Conservation (phyloP, 2,888 invertebrate species). For the Callosobruchus maculatus region DNA sequence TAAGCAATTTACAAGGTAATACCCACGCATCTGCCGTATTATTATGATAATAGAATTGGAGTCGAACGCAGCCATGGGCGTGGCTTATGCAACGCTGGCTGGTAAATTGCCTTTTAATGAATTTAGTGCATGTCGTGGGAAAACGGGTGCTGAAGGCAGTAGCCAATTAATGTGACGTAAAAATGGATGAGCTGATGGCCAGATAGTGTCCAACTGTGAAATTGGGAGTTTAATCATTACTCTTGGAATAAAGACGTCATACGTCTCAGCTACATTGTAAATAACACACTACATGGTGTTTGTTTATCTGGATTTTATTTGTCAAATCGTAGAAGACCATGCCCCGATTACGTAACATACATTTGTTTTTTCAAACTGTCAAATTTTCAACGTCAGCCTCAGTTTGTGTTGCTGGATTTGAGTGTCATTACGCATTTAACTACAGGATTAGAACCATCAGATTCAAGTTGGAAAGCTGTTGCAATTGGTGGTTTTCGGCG, state of each 20-base stretch:
- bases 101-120: neutral
- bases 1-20: slow-evolving; percentile 3
- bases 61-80: slow-evolving; percentile 15
- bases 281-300: too few relatives aligned
- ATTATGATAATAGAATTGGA: slow-evolving; percentile 38
- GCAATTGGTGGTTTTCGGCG: too few relatives aligned
- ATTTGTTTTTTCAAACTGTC: too few relatives aligned
- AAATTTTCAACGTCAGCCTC: too few relatives aligned
- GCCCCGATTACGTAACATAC: too few relatives aligned
- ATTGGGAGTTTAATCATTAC: neutral
- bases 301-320: too few relatives aligned
- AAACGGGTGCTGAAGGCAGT: neutral
- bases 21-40: slow-evolving; percentile 38
- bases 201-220: neutral
- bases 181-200: neutral
- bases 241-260: neutral
- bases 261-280: too few relatives aligned
- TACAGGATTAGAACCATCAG: too few relatives aligned
- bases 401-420: too few relatives aligned
- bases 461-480: too few relatives aligned
- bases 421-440: too few relatives aligned
- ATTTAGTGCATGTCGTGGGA: neutral
- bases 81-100: neutral
- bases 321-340: too few relatives aligned
- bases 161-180: neutral